Evolutionary conservation across 2,113 vertebrate species (phyloP), one percentile per base, ranked within the genome.

Genomic region (Xerus inauris): DNA sequence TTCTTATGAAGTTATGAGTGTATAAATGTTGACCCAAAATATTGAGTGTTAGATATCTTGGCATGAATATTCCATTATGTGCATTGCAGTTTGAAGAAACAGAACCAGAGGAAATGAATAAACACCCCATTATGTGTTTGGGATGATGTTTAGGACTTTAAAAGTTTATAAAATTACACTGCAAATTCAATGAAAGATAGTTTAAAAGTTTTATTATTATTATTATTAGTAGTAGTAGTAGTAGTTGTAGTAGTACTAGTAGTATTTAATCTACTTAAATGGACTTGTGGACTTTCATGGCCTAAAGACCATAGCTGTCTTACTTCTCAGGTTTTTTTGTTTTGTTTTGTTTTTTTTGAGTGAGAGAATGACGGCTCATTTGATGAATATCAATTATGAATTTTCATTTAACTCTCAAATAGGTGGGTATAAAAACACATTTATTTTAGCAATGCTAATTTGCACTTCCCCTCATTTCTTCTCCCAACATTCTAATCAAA

Each of bases 241-340:
- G 49, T 49, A 49, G 3, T 49, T 13, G 3, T 49, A 49, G 49
- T 49, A 51, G 49, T 49, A 49, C 13, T 51, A 51, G 49, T 51
- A 13, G 5, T 59, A 51, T 91, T 45, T 76, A 75, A 16, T 19
- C 17, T 59, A 8, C 35, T 51, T 67, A 62, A 85, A 62, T 81
- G 30, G 35, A 75, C 67, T 80, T 86, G 54, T 81, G 30, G 35
- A 75, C 67, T 80, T 86, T 75, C 40, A 51, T 82, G 19, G n/a
- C 14, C 14, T 32, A 10, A 90, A 82, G 24, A 17, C 16, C 7
- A 40, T 62, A 40, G 38, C 11, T 59, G 7, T 24, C 40, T 67
- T 69, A 81, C 3, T 54, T 80, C 32, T 69, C 87, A 20, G 7
- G 14, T 22, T 24, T 57, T 24, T 57, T 20, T 19, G 20, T 57